Base-by-base conservation (phyloP, 2,888 invertebrate species). In the Perdita meconis region DNA sequence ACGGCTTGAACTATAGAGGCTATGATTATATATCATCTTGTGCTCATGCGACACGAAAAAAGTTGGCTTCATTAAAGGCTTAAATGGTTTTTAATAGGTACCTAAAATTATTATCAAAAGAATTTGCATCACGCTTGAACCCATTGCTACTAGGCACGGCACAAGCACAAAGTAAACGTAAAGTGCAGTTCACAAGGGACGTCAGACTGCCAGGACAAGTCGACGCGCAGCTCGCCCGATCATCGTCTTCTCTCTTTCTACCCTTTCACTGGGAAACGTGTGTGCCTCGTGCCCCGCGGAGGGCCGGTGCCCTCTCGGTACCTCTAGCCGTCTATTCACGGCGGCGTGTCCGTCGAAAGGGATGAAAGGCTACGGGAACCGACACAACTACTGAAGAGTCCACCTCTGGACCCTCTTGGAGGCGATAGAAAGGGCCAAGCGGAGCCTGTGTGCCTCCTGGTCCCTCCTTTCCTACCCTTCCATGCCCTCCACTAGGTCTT, bases 301-400 rank as follows among this genome's bases (percentile, higher is more conserved):
- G 56, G 70, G 78, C 61, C 63, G 76, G 73, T 74, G 65, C 73
- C 67, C 68, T 64, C 66, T 44, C 71, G 68, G 66, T 77, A 82
- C 75, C 85, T 81, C 81, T 83, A 77, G 83, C 79, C 56, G 77
- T 64, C 79, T 79, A 84, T 84, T 86, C 85, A 85, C 77, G 84
- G 86, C 86, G 84, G 81, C 72, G 76, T 69, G 81, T 55, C 71
- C 63, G 65, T 84, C 86, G 86, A 84, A 86, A 86, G 80, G 85
- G 82, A 84, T 86, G 84, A 85, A 85, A 85, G 85, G 74, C 63
- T 70, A 72, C 77, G 79, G 79, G 64, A 77, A 83, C 81, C 79
- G 70, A 71, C 77, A 81, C 70, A 61, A 61, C 68, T 68, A 63
- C 79, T 50, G 72, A 59, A 63, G 70, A 38, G 68, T 63, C 64